Base-by-base conservation (phyloP, 2,888 invertebrate species). In the Cyrtodaria siliqua region DNA sequence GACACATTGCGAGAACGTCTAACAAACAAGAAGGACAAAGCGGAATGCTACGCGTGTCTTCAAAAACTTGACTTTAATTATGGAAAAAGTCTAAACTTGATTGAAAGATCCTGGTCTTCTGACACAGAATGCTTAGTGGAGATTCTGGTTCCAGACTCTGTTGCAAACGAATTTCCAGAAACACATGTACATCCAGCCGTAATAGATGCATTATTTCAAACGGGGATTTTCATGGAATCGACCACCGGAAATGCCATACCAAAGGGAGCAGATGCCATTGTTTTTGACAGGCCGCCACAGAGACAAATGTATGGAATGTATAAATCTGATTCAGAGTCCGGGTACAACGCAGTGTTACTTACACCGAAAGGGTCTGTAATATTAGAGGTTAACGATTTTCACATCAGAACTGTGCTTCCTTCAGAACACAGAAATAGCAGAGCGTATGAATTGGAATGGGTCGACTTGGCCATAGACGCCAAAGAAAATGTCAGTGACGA, bases 301-400 rank as follows among this genome's bases (percentile, higher is more conserved):
- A 59, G 64, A 2, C 26, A 73, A 4, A 85, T 85, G 85, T 67
- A 66, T 33, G 72, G 70, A 16, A 66, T 47, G 18, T 64, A 29
- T 72, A 63, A 44, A 81, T 81, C 49, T 67, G 50, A 16, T 24
- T 69, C 14, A 60, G 75, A 59, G 16, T 63, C 59, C 20, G 42
- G 20, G 12, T 50, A 23, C 12, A 50, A 50, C 50, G 18, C 50
- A 12, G 2, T 50, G 50, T 23, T 50, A 20, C 12, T 50, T n/a
- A 20, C 18, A 23, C 12, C 50, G 9, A 24, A n/a, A 12, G 50
- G 50, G 2, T 18, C 50, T 20, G 50, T 50, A 3, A 50, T 50
- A 2, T n/a, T 24, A 50, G 50, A 50, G 50, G 24, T 50, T 2
- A 14, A 23, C 12, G 20, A 50, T 20, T 50, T 50, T 23, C 18